phyloP scores from a whole-genome alignment of 2,888 invertebrate species.

The Campaea margaritaria region DNA sequence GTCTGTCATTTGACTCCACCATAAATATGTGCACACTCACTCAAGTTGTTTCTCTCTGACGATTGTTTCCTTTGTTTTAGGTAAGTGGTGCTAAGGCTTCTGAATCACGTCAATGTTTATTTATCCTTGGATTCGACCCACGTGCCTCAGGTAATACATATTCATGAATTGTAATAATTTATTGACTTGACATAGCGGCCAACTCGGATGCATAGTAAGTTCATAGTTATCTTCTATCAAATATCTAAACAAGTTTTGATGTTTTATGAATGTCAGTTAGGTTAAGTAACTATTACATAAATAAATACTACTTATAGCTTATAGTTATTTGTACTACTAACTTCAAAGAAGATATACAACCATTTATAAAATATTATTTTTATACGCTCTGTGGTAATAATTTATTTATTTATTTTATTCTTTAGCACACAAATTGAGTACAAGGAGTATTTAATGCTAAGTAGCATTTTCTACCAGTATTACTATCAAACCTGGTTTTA shows the following conservation, averaged over 20 bases:
- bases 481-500: too few relatives aligned
- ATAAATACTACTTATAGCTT: not conserved
- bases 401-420: too few relatives aligned
- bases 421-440: too few relatives aligned
- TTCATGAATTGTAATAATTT: conserved; percentile 55
- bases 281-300: conserved; percentile 13
- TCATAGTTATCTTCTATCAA: conserved; percentile 20
- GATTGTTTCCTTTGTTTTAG: conserved; percentile 68
- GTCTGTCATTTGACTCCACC: too few relatives aligned
- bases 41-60: conserved; percentile 25
- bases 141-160: conserved; percentile 58
- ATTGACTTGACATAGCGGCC: conserved; percentile 39
- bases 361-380: not conserved
- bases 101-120: conserved; percentile 44
- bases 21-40: too few relatives aligned
- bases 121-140: conserved; percentile 56
- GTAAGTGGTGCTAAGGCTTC: conserved; percentile 61
- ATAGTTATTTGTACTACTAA: not conserved
- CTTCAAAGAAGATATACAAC: not conserved
- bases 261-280: conserved; percentile 8
- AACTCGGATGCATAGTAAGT: conserved; percentile 25
- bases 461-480: too few relatives aligned
- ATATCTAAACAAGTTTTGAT: conserved; percentile 18
- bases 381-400: too few relatives aligned
- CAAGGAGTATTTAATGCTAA: too few relatives aligned